A percentile compares a stretch with the other conserved stretches of the same genome.
phyloP scores from a whole-genome alignment of 2,113 vertebrate genomes.

The Nansenia antarctica region DNA sequence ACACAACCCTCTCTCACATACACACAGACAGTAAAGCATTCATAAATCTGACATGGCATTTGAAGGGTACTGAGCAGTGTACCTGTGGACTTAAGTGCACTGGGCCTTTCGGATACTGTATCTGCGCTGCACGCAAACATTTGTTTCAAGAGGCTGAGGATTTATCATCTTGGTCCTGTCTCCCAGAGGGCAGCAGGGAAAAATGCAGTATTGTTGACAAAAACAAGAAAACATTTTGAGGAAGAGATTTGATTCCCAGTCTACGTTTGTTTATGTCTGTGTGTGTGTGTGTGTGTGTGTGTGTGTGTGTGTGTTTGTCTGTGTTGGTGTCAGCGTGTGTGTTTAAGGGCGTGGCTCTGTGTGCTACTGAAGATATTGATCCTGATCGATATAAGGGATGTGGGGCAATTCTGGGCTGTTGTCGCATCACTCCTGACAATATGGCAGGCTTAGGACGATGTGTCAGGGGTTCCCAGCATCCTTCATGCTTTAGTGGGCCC shows the following conservation, averaged over 20 bases:
- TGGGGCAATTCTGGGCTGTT: constrained; percentile 18
- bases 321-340: background rate
- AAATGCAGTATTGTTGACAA: constrained; percentile 14
- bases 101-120: constrained; percentile 35
- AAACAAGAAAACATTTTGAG: constrained; percentile 48
- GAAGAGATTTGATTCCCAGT: constrained; percentile 30
- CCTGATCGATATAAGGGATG: background rate
- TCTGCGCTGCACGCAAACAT: constrained; percentile 51
- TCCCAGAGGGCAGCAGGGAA: too few species aligned
- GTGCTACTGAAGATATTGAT: background rate
- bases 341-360: constrained; percentile 9
- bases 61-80: constrained; percentile 29
- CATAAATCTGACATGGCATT: constrained; percentile 31
- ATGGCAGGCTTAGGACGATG: constrained; percentile 36
- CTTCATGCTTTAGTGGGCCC: constrained; percentile 57
- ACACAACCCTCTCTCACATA: background rate
- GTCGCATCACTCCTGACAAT: constrained; percentile 52
- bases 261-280: constrained; percentile 25
- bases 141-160: constrained; percentile 38
- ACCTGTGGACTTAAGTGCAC: constrained; percentile 30
- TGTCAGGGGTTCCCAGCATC: constrained; percentile 50
- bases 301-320: background rate
- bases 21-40: constrained; percentile 3
- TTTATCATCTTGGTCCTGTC: constrained; percentile 40
- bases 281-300: constrained; percentile 13